phyloP scores from a whole-genome alignment of 2,888 invertebrate genomes.

The Andricus quercusramuli region DNA sequence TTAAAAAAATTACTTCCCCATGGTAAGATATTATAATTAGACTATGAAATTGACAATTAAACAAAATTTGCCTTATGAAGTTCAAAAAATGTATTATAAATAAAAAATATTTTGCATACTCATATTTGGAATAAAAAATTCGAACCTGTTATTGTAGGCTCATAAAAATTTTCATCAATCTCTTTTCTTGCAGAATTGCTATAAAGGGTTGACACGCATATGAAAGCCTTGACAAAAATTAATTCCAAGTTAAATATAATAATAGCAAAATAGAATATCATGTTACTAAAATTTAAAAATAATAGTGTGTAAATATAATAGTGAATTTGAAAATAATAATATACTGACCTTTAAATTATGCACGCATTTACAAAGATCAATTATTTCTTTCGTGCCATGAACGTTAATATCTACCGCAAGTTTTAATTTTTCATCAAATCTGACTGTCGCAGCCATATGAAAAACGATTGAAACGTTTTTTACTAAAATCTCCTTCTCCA shows the following conservation, averaged over 20 bases:
- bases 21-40: no score
- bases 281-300: no score
- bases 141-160: conserved; percentile 64
- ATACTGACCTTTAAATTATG: conserved; percentile 83
- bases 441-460: conserved; percentile 94
- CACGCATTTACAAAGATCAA: conserved; percentile 86
- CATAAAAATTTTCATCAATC: conserved; percentile 75
- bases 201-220: conserved; percentile 90
- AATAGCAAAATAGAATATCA: no score
- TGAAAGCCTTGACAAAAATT: conserved; percentile 80
- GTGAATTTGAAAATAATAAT: no score
- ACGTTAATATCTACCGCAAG: conserved; percentile 89
- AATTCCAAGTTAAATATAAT: not conserved
- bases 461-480: conserved; percentile 85
- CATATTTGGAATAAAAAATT: not conserved
- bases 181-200: conserved; percentile 81
- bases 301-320: no score
- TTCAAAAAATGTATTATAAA: no score
- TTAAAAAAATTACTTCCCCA: no score
- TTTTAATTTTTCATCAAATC: conserved; percentile 89
- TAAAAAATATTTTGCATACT: no score
- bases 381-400: conserved; percentile 85
- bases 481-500: conserved; percentile 82
- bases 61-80: no score
- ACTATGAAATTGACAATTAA: no score